These are phyloP conservation scores for Scaptomyza graminum DNA, from an alignment of 1,140 invertebrate species.

Conservation along the genomic window DNA sequence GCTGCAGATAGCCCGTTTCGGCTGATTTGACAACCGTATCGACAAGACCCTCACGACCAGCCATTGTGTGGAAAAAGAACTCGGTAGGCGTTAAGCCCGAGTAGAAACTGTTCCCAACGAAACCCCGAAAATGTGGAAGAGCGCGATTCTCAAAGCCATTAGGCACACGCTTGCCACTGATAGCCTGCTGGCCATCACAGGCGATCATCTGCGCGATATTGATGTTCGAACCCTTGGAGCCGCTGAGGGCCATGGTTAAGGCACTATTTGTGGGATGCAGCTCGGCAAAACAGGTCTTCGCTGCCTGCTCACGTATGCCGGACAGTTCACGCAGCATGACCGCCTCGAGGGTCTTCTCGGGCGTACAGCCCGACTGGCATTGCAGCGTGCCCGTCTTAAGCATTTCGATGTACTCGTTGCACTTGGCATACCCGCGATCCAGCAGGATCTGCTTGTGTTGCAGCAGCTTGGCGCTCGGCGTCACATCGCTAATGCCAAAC, in stretches of 20 bases:
- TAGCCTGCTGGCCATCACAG: conserved; percentile 99
- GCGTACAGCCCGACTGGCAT: conserved; percentile 95
- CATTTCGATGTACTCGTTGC: conserved; percentile 94
- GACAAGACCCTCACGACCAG: conserved; percentile 97
- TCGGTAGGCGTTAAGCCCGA: conserved; percentile 98
- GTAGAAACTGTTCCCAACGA: conserved; percentile 99
- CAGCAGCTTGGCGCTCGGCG: conserved; percentile 92
- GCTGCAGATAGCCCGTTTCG: conserved; percentile 99
- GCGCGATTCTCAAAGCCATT: conserved; percentile 97
- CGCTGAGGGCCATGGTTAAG: conserved; percentile 97
- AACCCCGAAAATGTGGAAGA: conserved; percentile 98
- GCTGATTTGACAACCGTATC: conserved; percentile 99
- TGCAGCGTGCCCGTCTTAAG: conserved; percentile 93
- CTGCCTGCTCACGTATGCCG: conserved; percentile 97
- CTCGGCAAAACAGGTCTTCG: conserved; percentile 96
- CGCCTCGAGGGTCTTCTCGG: conserved; percentile 96
- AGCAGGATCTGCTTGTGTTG: conserved; percentile 93
- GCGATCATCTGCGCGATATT: conserved; percentile 99
- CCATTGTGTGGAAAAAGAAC: conserved; percentile 99
- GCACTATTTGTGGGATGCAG: conserved; percentile 95
- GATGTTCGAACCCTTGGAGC: conserved; percentile 98
- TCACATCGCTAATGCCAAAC: conserved; percentile 99
- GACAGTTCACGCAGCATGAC: conserved; percentile 97
- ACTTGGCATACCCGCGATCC: conserved; percentile 93
- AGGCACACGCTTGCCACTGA: conserved; percentile 98